Evolutionary conservation across 1,140 invertebrate genomes (phyloP).

Genomic region (Drosophila nannoptera): DNA sequence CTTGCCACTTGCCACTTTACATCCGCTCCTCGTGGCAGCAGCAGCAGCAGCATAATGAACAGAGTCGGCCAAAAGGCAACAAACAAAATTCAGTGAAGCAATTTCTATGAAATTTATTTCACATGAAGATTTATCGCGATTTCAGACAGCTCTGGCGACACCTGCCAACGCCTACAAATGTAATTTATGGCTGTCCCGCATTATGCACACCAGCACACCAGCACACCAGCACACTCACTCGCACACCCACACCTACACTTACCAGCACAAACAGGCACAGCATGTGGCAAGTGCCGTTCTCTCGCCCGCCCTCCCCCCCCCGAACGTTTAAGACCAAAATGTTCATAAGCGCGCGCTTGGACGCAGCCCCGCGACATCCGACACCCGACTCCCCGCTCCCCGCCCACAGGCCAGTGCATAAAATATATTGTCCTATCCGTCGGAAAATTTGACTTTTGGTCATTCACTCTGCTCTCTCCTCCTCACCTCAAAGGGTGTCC

Average conservation of each 20-base stretch:
- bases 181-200: slow-evolving; percentile 79
- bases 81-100: slow-evolving; percentile 79
- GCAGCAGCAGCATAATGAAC: slow-evolving; percentile 27
- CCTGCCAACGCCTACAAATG: slow-evolving; percentile 80
- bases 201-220: slow-evolving; percentile 67
- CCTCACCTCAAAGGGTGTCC: not conserved
- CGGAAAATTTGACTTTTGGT: slow-evolving; percentile 61
- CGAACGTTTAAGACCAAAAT: slow-evolving; percentile 63
- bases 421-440: slow-evolving; percentile 63
- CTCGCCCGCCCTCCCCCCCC: slow-evolving; percentile 16
- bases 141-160: slow-evolving; percentile 79
- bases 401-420: slow-evolving; percentile 51
- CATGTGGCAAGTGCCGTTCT: slow-evolving; percentile 23
- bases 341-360: slow-evolving; percentile 60
- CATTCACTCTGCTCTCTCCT: slow-evolving; percentile 46
- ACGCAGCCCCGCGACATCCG: slow-evolving; percentile 18
- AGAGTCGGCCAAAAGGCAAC: slow-evolving; percentile 68
- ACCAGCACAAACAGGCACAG: slow-evolving; percentile 18
- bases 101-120: slow-evolving; percentile 80
- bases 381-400: too few relatives aligned
- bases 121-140: slow-evolving; percentile 80
- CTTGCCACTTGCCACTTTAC: slow-evolving; percentile 50
- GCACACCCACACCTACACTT: slow-evolving; percentile 30
- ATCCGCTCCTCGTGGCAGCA: slow-evolving; percentile 51
- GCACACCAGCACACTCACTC: slow-evolving; percentile 35